Evolutionary conservation across 2,113 vertebrate genomes (phyloP), one percentile per base, ranked within the genome.

Genomic region (Heterotis niloticus): DNA sequence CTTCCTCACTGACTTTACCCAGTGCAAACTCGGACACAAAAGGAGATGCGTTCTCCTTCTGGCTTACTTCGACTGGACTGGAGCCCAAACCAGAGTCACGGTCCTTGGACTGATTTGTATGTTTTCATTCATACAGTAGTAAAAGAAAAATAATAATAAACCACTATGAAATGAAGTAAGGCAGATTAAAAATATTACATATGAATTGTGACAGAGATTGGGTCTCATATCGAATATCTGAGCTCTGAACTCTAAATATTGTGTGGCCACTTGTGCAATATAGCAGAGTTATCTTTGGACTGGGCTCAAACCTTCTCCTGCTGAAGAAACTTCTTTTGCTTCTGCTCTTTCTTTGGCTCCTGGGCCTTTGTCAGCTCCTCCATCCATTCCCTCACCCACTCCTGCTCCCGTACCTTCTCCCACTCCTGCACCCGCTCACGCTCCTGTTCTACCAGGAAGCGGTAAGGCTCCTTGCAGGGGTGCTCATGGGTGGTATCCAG

Each of bases 401-500:
- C 34, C 34, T 44, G 34, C 34, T 44, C 34, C 34, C 34, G 34
- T 7, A 44, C 34, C 34, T 44, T 93, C 90, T 67, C 93, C 91
- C 23, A 94, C 86, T 64, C 95, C 94, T 0, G 12, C 81, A 5
- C 81, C 0, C 93, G 95, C 84, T 94, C 90, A 0, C 96, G 87
- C 87, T 99, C 96, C 85, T 90, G 87, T 24, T 81, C 11, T 71
- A 98, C 98, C 16, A 96, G 86, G 29, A 85, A 83, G 34, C 92
- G 92, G 87, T 98, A 99, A 76, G 92, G 89, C 9, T 94, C 93
- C 0, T 99, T 95, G 0, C 94, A 96, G 0, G 98, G 98, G 67
- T 99, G 97, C 68, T 98, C 94, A 95, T 96, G 98, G 0, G 64
- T 93, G 71, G 97, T 97, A 80, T 91, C 90, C 0, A 96, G 95